A percentile compares a stretch with the other conserved stretches of the same genome.
phyloP scores from a whole-genome alignment of 2,888 invertebrate genomes.

The Acrocyrtus sp. region DNA sequence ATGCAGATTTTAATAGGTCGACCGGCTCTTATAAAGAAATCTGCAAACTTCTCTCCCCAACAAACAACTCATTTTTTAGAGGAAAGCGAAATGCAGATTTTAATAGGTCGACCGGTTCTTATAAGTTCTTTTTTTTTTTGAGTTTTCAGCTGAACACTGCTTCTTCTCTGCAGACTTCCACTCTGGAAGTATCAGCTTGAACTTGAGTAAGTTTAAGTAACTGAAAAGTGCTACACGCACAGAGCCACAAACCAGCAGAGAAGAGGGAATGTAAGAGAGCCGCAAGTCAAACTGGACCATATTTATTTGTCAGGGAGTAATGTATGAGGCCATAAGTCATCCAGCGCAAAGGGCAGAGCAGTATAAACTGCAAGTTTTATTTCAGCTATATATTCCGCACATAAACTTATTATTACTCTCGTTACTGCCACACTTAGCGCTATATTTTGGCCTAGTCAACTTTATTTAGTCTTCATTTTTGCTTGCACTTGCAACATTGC shows the following conservation, averaged over 20 bases:
- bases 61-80: no score
- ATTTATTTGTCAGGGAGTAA: conserved; percentile 51
- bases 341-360: conserved; percentile 39
- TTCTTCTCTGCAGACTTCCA: neutral
- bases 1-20: no score
- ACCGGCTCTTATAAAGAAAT: no score
- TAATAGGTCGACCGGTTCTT: no score
- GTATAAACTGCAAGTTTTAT: no score
- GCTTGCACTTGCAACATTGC: neutral
- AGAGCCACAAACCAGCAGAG: neutral
- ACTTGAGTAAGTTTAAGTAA: conserved; percentile 27
- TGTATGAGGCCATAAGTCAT: conserved; percentile 53
- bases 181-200: conserved; percentile 11
- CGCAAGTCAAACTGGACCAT: conserved; percentile 52
- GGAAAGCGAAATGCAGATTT: no score
- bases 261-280: no score
- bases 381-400: no score
- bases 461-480: conserved; percentile 32
- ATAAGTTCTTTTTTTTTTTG: no score
- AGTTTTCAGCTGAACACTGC: neutral
- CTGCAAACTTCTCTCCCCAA: no score
- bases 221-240: conserved; percentile 8
- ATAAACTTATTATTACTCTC: conserved; percentile 22
- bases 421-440: conserved; percentile 37
- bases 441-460: conserved; percentile 29